These are phyloP conservation scores for Homarus americanus DNA, from an alignment of 1,140 invertebrate species.

Conservation along the genomic window DNA sequence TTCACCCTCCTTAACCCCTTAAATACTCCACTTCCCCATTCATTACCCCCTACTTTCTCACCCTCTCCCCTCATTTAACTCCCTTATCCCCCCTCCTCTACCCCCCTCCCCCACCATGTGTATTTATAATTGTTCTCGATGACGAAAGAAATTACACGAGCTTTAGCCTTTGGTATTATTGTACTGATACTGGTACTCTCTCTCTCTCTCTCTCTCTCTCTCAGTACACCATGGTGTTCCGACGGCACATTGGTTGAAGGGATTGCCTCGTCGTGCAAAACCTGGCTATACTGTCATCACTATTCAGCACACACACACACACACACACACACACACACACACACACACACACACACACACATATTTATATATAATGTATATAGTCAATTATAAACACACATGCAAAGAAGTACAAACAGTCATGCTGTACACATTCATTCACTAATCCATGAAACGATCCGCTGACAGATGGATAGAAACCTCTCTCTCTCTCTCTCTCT, in stretches of 20 bases:
- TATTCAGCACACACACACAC: background rate
- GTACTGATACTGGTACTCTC: background rate
- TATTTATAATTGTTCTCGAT: background rate
- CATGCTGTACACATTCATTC: background rate
- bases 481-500: conserved; percentile 14
- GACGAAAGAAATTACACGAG: no score
- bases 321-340: conserved; percentile 18
- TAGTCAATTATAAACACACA: no score
- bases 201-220: background rate
- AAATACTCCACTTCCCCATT: background rate
- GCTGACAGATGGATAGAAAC: no score
- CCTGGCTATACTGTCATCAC: background rate
- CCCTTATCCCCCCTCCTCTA: background rate
- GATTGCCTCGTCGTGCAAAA: background rate
- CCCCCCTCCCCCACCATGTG: background rate
- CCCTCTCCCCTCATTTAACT: background rate
- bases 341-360: conserved; percentile 28
- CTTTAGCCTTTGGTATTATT: no score
- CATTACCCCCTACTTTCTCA: background rate
- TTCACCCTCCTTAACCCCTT: no score
- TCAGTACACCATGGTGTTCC: background rate
- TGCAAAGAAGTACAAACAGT: conserved; percentile 18
- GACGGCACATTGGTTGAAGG: no score
- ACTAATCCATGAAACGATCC: background rate
- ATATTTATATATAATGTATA: no score